phyloP scores from a whole-genome alignment of 2,113 vertebrate species.

The Corydoras sp. region DNA sequence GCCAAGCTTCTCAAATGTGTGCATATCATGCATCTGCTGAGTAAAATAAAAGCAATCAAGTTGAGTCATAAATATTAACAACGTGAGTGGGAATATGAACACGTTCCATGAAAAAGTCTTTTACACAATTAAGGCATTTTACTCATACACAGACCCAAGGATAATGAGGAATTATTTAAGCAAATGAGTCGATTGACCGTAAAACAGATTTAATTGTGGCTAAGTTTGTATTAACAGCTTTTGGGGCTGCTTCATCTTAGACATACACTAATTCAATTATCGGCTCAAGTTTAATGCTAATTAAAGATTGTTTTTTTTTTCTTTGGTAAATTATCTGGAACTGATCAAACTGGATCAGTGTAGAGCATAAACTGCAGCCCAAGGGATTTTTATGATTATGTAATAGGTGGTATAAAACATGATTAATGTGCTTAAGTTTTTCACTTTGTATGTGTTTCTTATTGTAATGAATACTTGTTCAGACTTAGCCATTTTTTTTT shows the following conservation, averaged over 20 bases:
- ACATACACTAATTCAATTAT: conserved; percentile 28
- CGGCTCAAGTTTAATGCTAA: background rate
- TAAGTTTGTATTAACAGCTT: conserved; percentile 18
- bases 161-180: conserved; percentile 28
- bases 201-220: conserved; percentile 15
- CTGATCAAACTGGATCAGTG: background rate
- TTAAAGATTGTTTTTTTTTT: conserved; percentile 17
- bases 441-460: background rate
- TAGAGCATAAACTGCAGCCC: conserved; percentile 11
- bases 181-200: conserved; percentile 27
- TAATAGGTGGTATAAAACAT: conserved; percentile 20
- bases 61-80: conserved; percentile 28
- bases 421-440: conserved; percentile 13
- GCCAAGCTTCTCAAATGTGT: conserved; percentile 41
- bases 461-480: no score
- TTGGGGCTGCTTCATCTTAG: background rate
- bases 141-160: conserved; percentile 7
- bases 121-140: background rate
- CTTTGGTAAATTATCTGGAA: conserved; percentile 24
- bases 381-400: conserved; percentile 14
- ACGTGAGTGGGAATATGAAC: background rate
- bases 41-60: conserved; percentile 27
- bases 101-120: conserved; percentile 7
- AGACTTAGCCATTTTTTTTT: no score
- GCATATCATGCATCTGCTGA: conserved; percentile 31